Evolutionary conservation across 1,140 invertebrate species (phyloP).

Genomic region (Lanistes nyassanus): DNA sequence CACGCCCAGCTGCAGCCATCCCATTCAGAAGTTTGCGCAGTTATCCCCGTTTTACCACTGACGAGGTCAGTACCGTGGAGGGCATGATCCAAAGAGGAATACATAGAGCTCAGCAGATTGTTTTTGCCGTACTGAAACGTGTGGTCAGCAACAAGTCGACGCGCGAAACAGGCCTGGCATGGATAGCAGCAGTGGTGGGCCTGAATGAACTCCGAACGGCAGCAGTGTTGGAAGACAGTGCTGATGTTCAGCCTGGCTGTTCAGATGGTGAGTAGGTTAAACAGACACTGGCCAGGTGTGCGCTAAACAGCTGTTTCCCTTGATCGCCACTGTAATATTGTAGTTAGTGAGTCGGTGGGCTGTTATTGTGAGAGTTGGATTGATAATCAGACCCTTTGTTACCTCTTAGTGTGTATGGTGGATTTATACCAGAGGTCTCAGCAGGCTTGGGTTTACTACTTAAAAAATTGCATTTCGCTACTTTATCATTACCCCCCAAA

Average conservation of each 20-base stretch:
- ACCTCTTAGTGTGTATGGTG: constrained; percentile 3
- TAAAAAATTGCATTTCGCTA: too few species aligned
- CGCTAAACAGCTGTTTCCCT: neutral
- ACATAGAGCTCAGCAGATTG: constrained; percentile 16
- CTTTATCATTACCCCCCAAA: too few species aligned
- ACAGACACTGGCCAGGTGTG: neutral
- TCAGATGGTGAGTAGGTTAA: constrained; percentile 28
- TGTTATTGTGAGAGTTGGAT: too few species aligned
- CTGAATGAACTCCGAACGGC: constrained; percentile 32
- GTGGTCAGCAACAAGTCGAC: constrained; percentile 27
- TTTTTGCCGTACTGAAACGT: constrained; percentile 22
- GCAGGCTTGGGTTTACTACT: neutral
- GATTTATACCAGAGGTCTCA: neutral
- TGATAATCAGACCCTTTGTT: too few species aligned
- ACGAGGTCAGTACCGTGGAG: constrained; percentile 28
- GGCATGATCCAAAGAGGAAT: constrained; percentile 26
- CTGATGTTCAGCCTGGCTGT: constrained; percentile 27
- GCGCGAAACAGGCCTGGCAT: constrained; percentile 27
- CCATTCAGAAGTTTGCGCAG: constrained; percentile 19
- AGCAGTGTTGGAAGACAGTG: constrained; percentile 16
- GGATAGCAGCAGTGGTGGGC: constrained; percentile 31
- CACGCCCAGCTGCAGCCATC: neutral
- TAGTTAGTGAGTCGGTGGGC: neutral
- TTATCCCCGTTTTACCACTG: constrained; percentile 10
- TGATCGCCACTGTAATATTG: neutral